Evolutionary conservation across 1,140 invertebrate genomes (phyloP).

Genomic region (Lanistes nyassanus): DNA sequence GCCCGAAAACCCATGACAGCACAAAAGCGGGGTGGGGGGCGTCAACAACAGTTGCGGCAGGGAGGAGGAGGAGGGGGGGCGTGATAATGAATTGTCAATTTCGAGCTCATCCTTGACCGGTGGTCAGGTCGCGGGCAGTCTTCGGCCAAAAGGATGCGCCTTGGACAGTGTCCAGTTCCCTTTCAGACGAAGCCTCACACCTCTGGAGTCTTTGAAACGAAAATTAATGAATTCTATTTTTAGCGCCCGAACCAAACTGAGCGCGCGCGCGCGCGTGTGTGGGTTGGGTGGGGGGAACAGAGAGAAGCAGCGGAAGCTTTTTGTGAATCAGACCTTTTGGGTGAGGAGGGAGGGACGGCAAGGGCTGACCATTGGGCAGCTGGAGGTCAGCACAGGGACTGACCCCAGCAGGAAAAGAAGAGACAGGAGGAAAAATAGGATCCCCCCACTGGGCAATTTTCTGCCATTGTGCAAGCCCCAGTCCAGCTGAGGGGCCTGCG

Average conservation of each 20-base stretch:
- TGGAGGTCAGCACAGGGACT: background rate
- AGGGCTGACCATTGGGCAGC: slow-evolving; percentile 2
- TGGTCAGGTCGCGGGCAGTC: background rate
- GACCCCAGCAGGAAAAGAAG: slow-evolving; percentile 18
- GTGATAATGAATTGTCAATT: slow-evolving; percentile 14
- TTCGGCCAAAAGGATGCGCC: slow-evolving; percentile 5
- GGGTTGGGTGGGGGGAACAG: too few relatives aligned
- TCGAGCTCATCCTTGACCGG: background rate
- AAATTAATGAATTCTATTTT: slow-evolving; percentile 34
- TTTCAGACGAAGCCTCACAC: background rate
- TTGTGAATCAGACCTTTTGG: slow-evolving; percentile 12
- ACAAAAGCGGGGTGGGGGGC: background rate
- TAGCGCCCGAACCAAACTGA: background rate
- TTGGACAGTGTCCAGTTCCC: slow-evolving; percentile 9
- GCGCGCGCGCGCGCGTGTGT: background rate
- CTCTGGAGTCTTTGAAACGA: slow-evolving; percentile 17
- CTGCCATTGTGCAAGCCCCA: slow-evolving; percentile 11
- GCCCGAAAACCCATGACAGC: slow-evolving; percentile 5
- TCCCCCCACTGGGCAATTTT: slow-evolving; percentile 23
- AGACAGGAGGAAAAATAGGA: slow-evolving; percentile 25
- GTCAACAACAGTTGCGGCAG: background rate
- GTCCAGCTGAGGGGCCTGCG: background rate
- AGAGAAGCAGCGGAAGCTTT: slow-evolving; percentile 18
- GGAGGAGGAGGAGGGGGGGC: background rate
- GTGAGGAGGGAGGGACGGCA: background rate